These are phyloP conservation scores for Saccostrea cuccullata DNA, from an alignment of 1,140 invertebrate species.

Conservation along the genomic window DNA sequence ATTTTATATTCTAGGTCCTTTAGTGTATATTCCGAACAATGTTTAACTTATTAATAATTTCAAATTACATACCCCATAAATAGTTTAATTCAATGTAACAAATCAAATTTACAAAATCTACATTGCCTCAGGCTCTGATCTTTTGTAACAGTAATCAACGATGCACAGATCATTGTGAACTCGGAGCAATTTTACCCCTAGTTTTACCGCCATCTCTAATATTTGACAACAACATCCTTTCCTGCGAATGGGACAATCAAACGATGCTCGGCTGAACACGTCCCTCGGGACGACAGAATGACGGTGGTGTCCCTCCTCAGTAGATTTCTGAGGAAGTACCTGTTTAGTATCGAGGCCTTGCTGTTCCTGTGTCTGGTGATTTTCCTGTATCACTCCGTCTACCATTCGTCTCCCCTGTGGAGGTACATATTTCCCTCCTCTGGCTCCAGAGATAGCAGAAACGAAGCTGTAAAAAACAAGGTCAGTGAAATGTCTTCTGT, in stretches of 20 bases:
- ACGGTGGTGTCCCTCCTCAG: slow-evolving; percentile 60
- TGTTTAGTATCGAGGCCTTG: slow-evolving; percentile 68
- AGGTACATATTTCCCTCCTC: slow-evolving; percentile 57
- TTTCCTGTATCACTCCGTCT: slow-evolving; percentile 67
- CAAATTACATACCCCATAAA: too few species aligned
- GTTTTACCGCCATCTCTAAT: too few species aligned
- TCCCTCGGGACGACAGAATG: slow-evolving; percentile 51
- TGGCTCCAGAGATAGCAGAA: slow-evolving; percentile 59
- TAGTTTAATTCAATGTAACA: too few species aligned
- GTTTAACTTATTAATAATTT: too few species aligned
- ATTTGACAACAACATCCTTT: too few species aligned
- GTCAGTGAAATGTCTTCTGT: background rate
- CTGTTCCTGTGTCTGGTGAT: slow-evolving; percentile 62
- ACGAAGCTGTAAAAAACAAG: slow-evolving; percentile 47
- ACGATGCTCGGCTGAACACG: background rate
- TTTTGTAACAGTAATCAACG: too few species aligned
- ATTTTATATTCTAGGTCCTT: too few species aligned
- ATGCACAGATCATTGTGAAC: too few species aligned
- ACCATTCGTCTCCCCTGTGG: slow-evolving; percentile 67
- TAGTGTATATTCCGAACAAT: too few species aligned
- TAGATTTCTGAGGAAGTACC: slow-evolving; percentile 64
- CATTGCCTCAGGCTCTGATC: too few species aligned
- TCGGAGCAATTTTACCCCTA: too few species aligned
- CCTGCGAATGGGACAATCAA: background rate
- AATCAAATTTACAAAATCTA: too few species aligned